Percentiles rank a stretch among this genome's conserved stretches.
phyloP scores from a whole-genome alignment of 2,113 vertebrate species.

The Pogona vitticeps region DNA sequence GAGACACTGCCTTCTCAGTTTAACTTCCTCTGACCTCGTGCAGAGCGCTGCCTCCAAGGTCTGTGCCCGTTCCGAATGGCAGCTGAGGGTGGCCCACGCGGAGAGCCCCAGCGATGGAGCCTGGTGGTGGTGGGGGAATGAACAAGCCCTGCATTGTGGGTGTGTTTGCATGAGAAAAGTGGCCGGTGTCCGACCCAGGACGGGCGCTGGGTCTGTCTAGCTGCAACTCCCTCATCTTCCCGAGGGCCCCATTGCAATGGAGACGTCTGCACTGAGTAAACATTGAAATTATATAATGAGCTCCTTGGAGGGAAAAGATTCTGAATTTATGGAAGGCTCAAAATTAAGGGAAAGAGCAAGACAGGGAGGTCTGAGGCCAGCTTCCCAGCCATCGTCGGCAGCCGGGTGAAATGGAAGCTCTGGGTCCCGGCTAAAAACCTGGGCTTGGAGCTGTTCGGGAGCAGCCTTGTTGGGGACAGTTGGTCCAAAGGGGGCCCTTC shows the following conservation, averaged over 20 bases:
- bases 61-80: too few species aligned
- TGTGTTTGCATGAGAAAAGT: neutral
- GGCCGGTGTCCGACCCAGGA: neutral
- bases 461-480: too few species aligned
- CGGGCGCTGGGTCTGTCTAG: conserved; percentile 1
- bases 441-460: too few species aligned
- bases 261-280: conserved; percentile 65
- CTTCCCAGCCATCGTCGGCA: too few species aligned
- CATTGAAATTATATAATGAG: conserved; percentile 68
- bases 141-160: neutral
- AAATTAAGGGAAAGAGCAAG: conserved; percentile 45
- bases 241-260: conserved; percentile 52
- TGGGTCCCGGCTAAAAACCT: too few species aligned
- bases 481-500: too few species aligned
- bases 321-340: conserved; percentile 53
- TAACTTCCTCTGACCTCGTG: neutral
- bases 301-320: conserved; percentile 58
- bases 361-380: too few species aligned
- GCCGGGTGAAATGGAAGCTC: too few species aligned
- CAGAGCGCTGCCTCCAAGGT: neutral
- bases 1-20: too few species aligned
- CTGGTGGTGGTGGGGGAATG: too few species aligned
- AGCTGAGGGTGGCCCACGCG: neutral
- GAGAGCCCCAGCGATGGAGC: too few species aligned
- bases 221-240: conserved; percentile 36